phyloP scores from a whole-genome alignment of 1,140 invertebrate genomes.

The Apis laboriosa region DNA sequence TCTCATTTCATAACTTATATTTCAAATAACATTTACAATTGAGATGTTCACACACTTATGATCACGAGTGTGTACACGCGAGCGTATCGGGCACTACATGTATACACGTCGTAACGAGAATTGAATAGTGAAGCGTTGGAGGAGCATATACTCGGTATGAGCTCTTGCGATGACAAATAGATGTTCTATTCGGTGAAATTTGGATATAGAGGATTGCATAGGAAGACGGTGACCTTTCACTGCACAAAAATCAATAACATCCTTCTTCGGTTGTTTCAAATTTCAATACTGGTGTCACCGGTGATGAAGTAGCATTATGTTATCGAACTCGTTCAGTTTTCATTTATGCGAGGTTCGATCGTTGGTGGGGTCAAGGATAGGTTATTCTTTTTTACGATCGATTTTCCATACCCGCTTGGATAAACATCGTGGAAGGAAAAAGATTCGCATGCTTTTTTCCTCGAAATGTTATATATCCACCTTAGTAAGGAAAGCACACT shows the following conservation, averaged over 20 bases:
- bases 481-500: not conserved
- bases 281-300: not conserved
- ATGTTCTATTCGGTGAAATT: not conserved
- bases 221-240: not conserved
- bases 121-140: not conserved
- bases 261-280: not conserved
- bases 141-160: too few relatives aligned
- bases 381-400: conserved; percentile 23
- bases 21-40: too few relatives aligned
- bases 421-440: conserved; percentile 2
- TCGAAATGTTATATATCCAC: not conserved
- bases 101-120: not conserved
- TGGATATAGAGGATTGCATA: not conserved
- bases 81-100: not conserved
- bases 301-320: not conserved
- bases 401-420: not conserved
- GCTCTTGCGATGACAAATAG: not conserved
- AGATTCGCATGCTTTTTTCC: not conserved
- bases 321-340: conserved; percentile 34
- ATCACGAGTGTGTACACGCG: not conserved
- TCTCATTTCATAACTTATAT: too few relatives aligned
- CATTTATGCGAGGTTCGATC: conserved; percentile 33
- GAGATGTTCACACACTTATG: too few relatives aligned
- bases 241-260: not conserved
- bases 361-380: conserved; percentile 51